phyloP scores from a whole-genome alignment of 1,140 invertebrate species.

The Brachionus asplanchnoidis region DNA sequence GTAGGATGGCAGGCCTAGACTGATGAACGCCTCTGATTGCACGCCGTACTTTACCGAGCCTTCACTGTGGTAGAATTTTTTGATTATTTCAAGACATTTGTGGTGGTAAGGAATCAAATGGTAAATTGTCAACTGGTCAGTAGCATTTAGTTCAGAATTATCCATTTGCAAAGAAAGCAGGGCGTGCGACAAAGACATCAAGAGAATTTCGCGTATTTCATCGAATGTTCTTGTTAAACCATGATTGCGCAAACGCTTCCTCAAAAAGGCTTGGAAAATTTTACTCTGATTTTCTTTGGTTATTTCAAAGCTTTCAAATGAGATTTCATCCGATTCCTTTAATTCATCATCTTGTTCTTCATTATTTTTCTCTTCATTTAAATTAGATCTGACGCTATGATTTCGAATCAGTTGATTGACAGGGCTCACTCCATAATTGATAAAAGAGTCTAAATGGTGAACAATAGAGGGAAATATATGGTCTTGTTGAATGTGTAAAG shows the following conservation, averaged over 20 bases:
- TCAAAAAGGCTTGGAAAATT: not conserved
- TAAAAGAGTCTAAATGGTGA: conserved; percentile 9
- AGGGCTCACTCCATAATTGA: not conserved
- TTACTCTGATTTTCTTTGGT: not conserved
- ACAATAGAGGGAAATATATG: not conserved
- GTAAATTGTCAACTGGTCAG: not conserved
- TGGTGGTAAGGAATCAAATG: conserved; percentile 22
- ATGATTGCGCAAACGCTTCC: not conserved
- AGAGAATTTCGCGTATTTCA: not conserved
- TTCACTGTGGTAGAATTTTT: conserved; percentile 2
- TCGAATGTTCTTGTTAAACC: not conserved
- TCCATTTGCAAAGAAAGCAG: not conserved
- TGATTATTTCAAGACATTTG: not conserved
- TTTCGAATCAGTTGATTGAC: not conserved
- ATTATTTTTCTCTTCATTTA: not conserved
- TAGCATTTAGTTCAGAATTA: not conserved
- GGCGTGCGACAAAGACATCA: not conserved
- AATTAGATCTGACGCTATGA: not conserved
- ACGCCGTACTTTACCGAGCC: conserved; percentile 20
- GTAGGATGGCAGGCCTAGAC: not conserved
- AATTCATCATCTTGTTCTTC: not conserved
- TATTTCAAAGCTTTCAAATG: not conserved
- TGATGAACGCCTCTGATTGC: not conserved
- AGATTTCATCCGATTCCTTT: not conserved
- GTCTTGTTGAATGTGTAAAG: not conserved